These are phyloP conservation scores for Apantesis nais DNA, from an alignment of 2,888 invertebrate genomes.

Conservation along the genomic window DNA sequence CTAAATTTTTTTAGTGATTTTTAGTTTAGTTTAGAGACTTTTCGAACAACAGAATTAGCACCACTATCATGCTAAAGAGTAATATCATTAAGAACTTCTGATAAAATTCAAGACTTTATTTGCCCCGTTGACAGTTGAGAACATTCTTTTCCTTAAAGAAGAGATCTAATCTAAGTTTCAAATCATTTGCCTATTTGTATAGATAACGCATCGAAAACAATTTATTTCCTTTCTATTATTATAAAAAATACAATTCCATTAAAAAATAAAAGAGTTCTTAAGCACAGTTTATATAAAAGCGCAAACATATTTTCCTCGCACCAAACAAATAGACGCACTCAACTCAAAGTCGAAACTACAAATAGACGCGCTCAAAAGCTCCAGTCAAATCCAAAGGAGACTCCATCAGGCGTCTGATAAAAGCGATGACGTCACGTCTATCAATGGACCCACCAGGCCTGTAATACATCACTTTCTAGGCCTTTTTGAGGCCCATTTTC, in stretches of 20 bases:
- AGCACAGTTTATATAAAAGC: slow-evolving; percentile 2
- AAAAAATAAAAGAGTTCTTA: neutral
- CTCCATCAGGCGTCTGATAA: slow-evolving; percentile 48
- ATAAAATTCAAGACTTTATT: too few relatives aligned
- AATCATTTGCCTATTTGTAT: neutral
- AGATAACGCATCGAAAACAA: neutral
- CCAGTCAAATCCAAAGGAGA: slow-evolving; percentile 48
- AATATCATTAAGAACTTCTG: too few relatives aligned
- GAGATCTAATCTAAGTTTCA: neutral
- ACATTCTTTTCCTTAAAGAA: neutral
- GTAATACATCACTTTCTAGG: slow-evolving; percentile 66
- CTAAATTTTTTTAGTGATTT: too few relatives aligned
- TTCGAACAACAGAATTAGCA: too few relatives aligned
- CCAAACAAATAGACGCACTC: slow-evolving; percentile 11
- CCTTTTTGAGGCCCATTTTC: slow-evolving; percentile 63
- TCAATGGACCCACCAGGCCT: slow-evolving; percentile 59
- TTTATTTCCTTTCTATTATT: neutral
- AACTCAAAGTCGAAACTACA: slow-evolving; percentile 32
- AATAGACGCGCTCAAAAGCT: slow-evolving; percentile 26
- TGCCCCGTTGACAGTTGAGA: neutral
- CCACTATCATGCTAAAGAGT: too few relatives aligned
- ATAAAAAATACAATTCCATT: neutral
- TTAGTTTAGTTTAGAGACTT: too few relatives aligned
- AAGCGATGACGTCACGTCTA: slow-evolving; percentile 66
- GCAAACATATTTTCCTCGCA: slow-evolving; percentile 3